A percentile compares a stretch with the other conserved stretches of the same genome.
These are phyloP conservation scores for Struthio camelus DNA, from an alignment of 2,113 vertebrate species.

Conservation along the genomic window DNA sequence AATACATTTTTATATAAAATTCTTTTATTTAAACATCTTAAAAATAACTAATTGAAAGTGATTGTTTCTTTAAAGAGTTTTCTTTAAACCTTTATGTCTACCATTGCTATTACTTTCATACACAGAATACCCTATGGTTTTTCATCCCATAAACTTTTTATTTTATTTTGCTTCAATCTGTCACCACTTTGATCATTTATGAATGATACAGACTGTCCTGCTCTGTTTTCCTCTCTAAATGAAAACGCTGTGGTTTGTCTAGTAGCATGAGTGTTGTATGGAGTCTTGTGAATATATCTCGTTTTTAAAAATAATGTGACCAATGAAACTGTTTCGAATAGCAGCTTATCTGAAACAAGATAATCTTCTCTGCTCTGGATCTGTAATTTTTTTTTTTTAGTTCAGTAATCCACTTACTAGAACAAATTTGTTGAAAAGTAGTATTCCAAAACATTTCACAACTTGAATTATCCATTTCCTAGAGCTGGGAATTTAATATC, in stretches of 20 bases:
- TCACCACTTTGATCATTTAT: background rate
- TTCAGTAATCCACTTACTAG: background rate
- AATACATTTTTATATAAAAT: background rate
- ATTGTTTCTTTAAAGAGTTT: background rate
- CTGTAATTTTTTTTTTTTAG: background rate
- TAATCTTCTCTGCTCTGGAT: background rate
- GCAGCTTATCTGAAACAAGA: background rate
- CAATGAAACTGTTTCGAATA: background rate
- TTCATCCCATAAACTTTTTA: background rate
- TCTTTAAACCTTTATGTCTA: background rate
- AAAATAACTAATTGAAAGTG: background rate
- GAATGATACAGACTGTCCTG: background rate
- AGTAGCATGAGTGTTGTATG: background rate
- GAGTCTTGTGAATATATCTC: background rate
- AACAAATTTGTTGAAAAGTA: background rate
- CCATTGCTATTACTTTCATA: background rate
- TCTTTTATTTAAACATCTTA: background rate
- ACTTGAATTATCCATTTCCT: background rate
- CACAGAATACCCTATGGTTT: background rate
- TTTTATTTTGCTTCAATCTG: background rate
- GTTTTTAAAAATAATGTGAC: background rate
- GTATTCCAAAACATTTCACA: background rate
- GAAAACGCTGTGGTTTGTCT: background rate
- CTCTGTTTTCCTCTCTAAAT: background rate
- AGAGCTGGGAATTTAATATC: background rate